Evolutionary conservation across 2,113 vertebrate genomes (phyloP).

Genomic region (Anguilla japonica): DNA sequence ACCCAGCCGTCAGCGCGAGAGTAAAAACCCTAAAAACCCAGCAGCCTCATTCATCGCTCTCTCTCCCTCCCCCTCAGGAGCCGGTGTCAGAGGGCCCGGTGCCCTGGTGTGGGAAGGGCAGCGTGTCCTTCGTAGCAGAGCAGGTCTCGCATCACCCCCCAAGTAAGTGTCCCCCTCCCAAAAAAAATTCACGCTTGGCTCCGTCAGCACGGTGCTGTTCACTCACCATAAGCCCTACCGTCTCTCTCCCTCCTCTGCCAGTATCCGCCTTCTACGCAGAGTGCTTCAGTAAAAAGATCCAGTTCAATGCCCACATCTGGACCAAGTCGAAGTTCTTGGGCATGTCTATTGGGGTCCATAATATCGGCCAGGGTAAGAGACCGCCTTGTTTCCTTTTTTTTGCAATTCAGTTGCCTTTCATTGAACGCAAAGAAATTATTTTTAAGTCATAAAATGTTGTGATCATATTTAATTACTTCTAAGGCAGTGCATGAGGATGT

Average conservation of each 20-base stretch:
- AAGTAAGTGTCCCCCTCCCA: conserved; percentile 76
- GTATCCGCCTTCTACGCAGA: conserved; percentile 99
- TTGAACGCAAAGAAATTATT: neutral
- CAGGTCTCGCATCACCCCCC: conserved; percentile 99
- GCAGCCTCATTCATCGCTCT: neutral
- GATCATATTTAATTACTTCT: neutral
- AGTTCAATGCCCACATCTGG: conserved; percentile 99
- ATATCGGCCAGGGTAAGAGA: conserved; percentile 92
- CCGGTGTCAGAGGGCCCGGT: conserved; percentile 87
- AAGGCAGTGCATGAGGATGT: neutral
- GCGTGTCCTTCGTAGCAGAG: conserved; percentile 92
- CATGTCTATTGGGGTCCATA: conserved; percentile 98
- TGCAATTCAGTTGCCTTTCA: neutral
- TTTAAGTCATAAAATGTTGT: neutral
- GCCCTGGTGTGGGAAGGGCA: conserved; percentile 84
- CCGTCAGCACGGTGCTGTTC: neutral
- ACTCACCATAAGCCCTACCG: neutral
- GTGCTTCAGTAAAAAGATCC: conserved; percentile 92
- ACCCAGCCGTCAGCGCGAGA: neutral
- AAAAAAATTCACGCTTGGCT: neutral
- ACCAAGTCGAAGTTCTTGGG: conserved; percentile 98
- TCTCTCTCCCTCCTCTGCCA: conserved; percentile 47
- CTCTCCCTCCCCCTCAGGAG: conserved; percentile 70
- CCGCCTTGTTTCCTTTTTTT: neutral
- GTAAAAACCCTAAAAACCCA: neutral